These are phyloP conservation scores for Phalacrocorax carbo DNA, from an alignment of 2,113 vertebrate genomes.

Conservation along the genomic window DNA sequence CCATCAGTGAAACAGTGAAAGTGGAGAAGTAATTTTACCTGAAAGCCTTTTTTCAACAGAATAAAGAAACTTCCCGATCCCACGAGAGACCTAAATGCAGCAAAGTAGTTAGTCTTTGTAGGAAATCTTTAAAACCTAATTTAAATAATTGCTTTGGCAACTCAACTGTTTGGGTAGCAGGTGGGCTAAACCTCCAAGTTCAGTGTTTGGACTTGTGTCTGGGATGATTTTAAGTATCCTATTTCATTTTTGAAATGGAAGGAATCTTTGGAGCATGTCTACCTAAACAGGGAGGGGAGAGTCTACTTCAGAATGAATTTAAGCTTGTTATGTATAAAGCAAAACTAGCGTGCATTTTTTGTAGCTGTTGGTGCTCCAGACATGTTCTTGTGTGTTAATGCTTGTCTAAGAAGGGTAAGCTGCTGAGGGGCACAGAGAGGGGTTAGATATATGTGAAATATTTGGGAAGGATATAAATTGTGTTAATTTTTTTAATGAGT, in stretches of 20 bases:
- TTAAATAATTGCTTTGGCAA: slow-evolving; percentile 33
- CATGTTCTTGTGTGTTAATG: neutral
- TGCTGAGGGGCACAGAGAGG: neutral
- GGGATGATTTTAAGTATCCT: slow-evolving; percentile 18
- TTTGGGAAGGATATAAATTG: neutral
- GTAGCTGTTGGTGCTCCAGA: neutral
- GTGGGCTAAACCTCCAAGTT: slow-evolving; percentile 37
- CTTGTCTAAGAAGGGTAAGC: neutral
- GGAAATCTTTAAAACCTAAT: slow-evolving; percentile 15
- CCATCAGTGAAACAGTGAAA: neutral
- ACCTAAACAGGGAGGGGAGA: neutral
- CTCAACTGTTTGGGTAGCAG: slow-evolving; percentile 34
- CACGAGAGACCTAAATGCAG: neutral
- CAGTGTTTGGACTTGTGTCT: slow-evolving; percentile 34
- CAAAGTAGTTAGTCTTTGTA: neutral
- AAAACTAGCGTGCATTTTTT: neutral
- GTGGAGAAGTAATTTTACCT: neutral
- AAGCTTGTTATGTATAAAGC: neutral
- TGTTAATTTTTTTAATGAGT: neutral
- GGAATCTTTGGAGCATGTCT: slow-evolving; percentile 27
- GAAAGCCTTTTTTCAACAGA: neutral
- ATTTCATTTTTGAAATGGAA: slow-evolving; percentile 50
- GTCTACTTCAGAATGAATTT: neutral
- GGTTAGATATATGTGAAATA: neutral
- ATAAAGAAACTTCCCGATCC: neutral